phyloP scores from a whole-genome alignment of 2,888 invertebrate species.

The Xanthia icteritia region DNA sequence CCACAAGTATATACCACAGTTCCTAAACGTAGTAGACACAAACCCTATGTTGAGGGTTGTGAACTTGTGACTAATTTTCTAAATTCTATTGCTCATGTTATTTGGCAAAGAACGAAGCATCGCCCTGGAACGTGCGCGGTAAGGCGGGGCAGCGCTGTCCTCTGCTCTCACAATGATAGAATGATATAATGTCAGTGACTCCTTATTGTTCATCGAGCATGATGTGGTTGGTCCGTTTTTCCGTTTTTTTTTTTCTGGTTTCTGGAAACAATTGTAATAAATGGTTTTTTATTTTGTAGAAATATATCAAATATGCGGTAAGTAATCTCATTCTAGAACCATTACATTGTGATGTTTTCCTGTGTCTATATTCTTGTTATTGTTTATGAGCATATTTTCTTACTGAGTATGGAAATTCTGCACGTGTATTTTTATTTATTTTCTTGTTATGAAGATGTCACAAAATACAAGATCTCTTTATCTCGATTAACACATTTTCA shows the following conservation, averaged over 20 bases:
- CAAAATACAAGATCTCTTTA: neutral
- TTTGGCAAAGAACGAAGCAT: neutral
- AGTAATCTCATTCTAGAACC: conserved; percentile 53
- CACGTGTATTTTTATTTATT: neutral
- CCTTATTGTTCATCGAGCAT: neutral
- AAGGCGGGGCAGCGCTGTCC: neutral
- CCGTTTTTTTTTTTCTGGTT: neutral
- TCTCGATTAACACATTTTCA: neutral
- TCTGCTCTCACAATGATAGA: no score
- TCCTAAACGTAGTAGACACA: neutral
- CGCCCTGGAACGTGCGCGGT: no score
- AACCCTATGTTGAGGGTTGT: no score
- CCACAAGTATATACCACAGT: neutral
- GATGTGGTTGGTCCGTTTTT: neutral
- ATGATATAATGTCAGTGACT: neutral
- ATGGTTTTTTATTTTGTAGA: conserved; percentile 69
- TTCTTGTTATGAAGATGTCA: neutral
- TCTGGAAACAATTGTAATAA: conserved; percentile 22
- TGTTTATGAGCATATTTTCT: neutral
- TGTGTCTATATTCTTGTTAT: neutral
- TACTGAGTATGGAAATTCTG: conserved; percentile 2
- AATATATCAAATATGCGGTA: conserved; percentile 76
- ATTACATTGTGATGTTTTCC: neutral
- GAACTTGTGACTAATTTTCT: neutral
- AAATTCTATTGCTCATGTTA: neutral